Evolutionary conservation across 2,113 vertebrate species (phyloP), one percentile per base, ranked within the genome.

Genomic region (Cottus gobio): DNA sequence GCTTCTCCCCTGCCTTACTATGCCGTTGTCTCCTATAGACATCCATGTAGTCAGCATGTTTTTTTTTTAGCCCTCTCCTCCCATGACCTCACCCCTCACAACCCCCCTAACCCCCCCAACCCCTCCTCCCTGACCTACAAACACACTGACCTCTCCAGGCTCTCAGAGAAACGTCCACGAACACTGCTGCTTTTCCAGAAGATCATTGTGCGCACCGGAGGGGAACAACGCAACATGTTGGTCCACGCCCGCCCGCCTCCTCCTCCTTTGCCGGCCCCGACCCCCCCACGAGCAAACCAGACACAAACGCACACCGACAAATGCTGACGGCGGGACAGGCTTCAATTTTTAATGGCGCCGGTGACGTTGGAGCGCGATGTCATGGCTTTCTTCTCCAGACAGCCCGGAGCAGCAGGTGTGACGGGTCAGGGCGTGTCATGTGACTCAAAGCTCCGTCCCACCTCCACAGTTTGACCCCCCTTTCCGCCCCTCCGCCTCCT

Each of bases 111-210:
- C 34, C 34, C 7, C 65, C 84, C 73, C n/a, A n/a, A n/a, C n/a
- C 30, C 30, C 36, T 9, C 80, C 75, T 70, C 72, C 87, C 85
- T 94, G 93, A 93, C 90, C 89, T 85, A 89, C 77, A 90, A 90
- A 87, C 87, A 90, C 86, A 72, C 80, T 85, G 89, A 91, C 89
- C 85, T 81, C 84, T 90, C 90, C 85, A 85, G 89, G 75, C 85
- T 39, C 31, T 12, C 77, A 70, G 79, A 87, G 91, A 93, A 92
- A 64, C 83, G 90, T 94, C 90, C 78, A 81, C 36, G 72, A 73
- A 77, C 34, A 75, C 39, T 73, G 77, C 64, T 81, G 69, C 57
- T 85, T 84, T 70, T 82, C 76, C 57, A 90, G 84, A 89, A 87
- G 71, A 67, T 74, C 58, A 80, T 87, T 90, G 89, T n/a, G n/a